Conservation (phyloP, 2,888 invertebrate genomes). For the Tetheella fluctuosa region DNA sequence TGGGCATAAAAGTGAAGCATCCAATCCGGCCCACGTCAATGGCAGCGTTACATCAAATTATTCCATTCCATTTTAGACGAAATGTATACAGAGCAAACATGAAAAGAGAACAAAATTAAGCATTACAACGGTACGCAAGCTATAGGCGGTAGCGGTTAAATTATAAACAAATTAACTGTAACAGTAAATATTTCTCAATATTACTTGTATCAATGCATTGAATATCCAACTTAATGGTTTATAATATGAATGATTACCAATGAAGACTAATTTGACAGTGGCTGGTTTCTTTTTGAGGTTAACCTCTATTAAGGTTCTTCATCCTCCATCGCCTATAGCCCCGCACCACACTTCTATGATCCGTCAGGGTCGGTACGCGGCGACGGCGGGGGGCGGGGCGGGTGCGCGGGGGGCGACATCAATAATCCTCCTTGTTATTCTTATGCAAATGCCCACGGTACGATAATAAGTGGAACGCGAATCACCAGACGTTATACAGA, state of each 20-base stretch:
- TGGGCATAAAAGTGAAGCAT: constrained; percentile 49
- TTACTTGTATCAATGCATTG: too few species aligned
- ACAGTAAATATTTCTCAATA: too few species aligned
- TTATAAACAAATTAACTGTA: too few species aligned
- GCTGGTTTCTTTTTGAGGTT: too few species aligned
- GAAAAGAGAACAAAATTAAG: constrained; percentile 82
- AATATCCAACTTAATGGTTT: too few species aligned
- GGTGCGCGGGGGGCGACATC: constrained; percentile 61
- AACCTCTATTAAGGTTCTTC: neutral
- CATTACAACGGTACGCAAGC: constrained; percentile 51
- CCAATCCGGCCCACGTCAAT: constrained; percentile 64
- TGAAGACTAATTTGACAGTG: too few species aligned
- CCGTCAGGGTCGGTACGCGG: constrained; percentile 17
- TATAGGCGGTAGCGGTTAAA: constrained; percentile 39
- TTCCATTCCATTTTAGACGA: constrained; percentile 80
- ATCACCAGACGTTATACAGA: constrained; percentile 80
- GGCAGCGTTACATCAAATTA: constrained; percentile 72
- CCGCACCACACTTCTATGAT: constrained; percentile 19
- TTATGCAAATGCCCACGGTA: constrained; percentile 82
- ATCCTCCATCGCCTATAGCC: constrained; percentile 29
- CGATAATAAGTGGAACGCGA: constrained; percentile 82
- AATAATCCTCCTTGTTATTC: constrained; percentile 84
- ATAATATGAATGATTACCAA: too few species aligned
- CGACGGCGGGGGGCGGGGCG: constrained; percentile 26
- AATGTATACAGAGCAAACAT: constrained; percentile 82